A percentile compares a stretch with the other conserved stretches of the same genome.
These are phyloP conservation scores for Melanotaenia parkinsoni DNA, from an alignment of 2,797 vertebrate genomes.

Conservation along the genomic window DNA sequence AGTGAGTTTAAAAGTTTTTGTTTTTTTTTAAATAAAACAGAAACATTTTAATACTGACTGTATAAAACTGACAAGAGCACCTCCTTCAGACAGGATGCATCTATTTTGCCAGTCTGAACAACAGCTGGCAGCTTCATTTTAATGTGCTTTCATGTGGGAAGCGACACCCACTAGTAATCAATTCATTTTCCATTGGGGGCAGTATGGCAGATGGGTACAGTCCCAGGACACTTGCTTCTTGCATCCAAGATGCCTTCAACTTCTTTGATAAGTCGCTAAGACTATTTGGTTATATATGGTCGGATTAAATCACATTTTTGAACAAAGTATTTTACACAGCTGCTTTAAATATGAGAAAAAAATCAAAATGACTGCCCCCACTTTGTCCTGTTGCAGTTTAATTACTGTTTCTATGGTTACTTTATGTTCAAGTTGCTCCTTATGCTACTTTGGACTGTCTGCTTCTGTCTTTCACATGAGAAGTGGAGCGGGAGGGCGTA, in stretches of 20 bases:
- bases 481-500: background rate
- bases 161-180: slow-evolving; percentile 3
- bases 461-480: background rate
- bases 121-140: background rate
- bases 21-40: background rate
- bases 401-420: background rate
- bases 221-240: background rate
- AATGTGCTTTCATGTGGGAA: slow-evolving; percentile 1
- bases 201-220: background rate
- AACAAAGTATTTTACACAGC: background rate
- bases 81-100: background rate
- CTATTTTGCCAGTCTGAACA: background rate
- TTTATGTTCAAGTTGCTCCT: background rate
- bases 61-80: background rate
- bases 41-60: background rate
- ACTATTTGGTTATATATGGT: background rate
- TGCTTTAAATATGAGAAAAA: background rate
- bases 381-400: too few relatives aligned
- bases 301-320: background rate
- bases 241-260: background rate
- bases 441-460: background rate
- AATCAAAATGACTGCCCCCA: background rate
- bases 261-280: background rate
- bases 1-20: background rate
- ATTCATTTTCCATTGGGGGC: slow-evolving; percentile 1